These are phyloP conservation scores for Diplolepis rosae DNA, from an alignment of 2,888 invertebrate species.

Conservation along the genomic window DNA sequence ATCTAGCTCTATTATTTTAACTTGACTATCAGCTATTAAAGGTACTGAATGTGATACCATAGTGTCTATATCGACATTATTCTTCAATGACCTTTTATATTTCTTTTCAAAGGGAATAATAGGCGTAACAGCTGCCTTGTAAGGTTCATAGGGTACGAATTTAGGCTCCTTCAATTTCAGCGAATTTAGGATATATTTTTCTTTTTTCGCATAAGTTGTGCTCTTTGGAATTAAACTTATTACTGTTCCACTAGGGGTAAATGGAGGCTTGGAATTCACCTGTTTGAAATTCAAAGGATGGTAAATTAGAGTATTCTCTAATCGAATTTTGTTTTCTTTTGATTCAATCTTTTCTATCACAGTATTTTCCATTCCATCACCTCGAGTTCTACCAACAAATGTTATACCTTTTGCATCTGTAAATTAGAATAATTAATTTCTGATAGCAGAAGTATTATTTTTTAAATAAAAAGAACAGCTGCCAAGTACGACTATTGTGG, in stretches of 20 bases:
- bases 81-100: constrained; percentile 72
- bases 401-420: constrained; percentile 58
- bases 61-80: constrained; percentile 80
- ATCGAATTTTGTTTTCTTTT: constrained; percentile 59
- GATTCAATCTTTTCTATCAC: constrained; percentile 53
- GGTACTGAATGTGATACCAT: constrained; percentile 83
- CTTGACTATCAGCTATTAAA: constrained; percentile 76
- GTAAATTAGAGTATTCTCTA: constrained; percentile 71
- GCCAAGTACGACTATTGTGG: too few relatives aligned
- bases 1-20: constrained; percentile 41
- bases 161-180: constrained; percentile 82
- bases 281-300: constrained; percentile 71
- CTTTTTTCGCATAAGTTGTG: constrained; percentile 77
- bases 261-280: constrained; percentile 70
- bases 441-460: not conserved
- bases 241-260: constrained; percentile 76
- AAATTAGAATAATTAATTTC: constrained; percentile 24
- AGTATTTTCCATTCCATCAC: constrained; percentile 85
- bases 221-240: constrained; percentile 80
- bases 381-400: constrained; percentile 78
- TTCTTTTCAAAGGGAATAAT: constrained; percentile 77
- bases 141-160: constrained; percentile 92
- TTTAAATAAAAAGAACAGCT: not conserved
- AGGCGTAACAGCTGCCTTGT: constrained; percentile 88
- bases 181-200: constrained; percentile 66